Conservation (phyloP, 2,797 vertebrate genomes). For the Tachyglossus aculeatus region DNA sequence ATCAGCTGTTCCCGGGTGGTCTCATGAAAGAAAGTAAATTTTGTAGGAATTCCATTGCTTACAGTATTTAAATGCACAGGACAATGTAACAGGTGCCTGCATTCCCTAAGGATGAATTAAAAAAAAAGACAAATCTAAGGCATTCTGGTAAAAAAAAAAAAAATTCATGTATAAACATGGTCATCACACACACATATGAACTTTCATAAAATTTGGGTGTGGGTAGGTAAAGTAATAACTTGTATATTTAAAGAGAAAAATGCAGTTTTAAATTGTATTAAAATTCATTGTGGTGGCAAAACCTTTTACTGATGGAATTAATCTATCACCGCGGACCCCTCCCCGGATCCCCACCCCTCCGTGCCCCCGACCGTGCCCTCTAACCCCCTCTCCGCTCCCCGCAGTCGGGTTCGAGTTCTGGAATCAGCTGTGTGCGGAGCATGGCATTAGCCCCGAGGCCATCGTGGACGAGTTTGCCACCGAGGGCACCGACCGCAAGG, state of each 20-base stretch:
- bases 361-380: no score
- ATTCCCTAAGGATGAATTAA: conserved; percentile 63
- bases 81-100: conserved; percentile 59
- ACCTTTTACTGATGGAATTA: conserved; percentile 44
- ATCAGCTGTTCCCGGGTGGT: conserved; percentile 31
- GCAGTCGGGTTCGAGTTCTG: conserved; percentile 98
- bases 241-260: conserved; percentile 42
- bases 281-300: conserved; percentile 17
- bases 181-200: neutral
- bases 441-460: conserved; percentile 97
- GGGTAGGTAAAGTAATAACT: conserved; percentile 45
- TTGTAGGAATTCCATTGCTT: conserved; percentile 30
- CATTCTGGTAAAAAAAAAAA: conserved; percentile 51
- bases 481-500: conserved; percentile 96
- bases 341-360: no score
- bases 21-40: conserved; percentile 48
- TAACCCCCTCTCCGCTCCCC: neutral
- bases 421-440: conserved; percentile 98
- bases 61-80: conserved; percentile 49
- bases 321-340: neutral
- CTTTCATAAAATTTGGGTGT: conserved; percentile 25
- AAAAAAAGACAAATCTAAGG: conserved; percentile 49
- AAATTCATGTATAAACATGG: neutral
- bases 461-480: conserved; percentile 98
- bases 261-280: conserved; percentile 38